These are phyloP conservation scores for Argopecten irradians DNA, from an alignment of 1,140 invertebrate genomes.

Conservation along the genomic window DNA sequence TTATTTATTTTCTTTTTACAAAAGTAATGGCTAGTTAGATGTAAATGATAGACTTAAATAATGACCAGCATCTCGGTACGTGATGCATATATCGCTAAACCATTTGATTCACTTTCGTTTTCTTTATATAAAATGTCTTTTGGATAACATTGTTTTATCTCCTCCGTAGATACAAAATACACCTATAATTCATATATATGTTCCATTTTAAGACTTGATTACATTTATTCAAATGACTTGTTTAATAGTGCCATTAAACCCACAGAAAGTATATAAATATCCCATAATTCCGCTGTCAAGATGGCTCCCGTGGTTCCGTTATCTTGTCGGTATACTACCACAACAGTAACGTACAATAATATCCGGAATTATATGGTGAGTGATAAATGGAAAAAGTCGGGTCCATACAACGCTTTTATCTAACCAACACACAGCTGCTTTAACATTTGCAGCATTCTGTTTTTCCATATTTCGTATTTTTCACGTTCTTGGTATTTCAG, in stretches of 20 bases:
- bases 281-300: not conserved
- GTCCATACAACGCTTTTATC: not conserved
- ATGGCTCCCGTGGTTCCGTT: not conserved
- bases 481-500: not conserved
- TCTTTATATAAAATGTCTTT: no score
- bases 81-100: no score
- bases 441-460: not conserved
- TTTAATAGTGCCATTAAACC: not conserved
- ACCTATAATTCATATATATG: not conserved
- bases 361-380: slow-evolving; percentile 15
- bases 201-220: not conserved
- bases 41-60: no score
- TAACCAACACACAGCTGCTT: not conserved
- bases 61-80: no score
- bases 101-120: no score
- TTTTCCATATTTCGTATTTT: slow-evolving; percentile 14
- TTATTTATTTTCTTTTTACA: no score
- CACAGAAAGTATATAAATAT: not conserved
- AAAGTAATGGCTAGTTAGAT: no score
- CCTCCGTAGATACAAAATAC: not conserved
- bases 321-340: not conserved
- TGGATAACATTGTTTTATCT: no score
- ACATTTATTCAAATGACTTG: not conserved
- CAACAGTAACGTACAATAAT: not conserved
- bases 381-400: not conserved